Evolutionary conservation across 92 coral and sea anemone genomes (phyloP).

Genomic region (Bergia puertoricense): DNA sequence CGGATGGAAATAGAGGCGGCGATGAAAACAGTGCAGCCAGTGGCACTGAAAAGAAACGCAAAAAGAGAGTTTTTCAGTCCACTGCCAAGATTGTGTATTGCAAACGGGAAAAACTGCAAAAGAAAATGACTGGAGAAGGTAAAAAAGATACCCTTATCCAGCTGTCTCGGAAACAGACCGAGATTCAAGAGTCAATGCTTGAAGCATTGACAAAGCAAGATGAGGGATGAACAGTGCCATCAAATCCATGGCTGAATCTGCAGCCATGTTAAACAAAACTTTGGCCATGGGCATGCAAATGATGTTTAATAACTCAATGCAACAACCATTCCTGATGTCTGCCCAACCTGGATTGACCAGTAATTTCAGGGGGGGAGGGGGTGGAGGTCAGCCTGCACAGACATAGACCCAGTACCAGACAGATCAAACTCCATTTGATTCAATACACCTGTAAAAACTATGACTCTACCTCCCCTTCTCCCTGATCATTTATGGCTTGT

Average conservation of each 20-base stretch:
- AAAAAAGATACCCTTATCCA: slow-evolving; percentile 39
- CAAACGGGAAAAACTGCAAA: slow-evolving; percentile 41
- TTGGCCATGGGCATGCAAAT: slow-evolving; percentile 49
- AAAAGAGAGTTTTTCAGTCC: slow-evolving; percentile 5
- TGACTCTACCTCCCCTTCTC: no score
- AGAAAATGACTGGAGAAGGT: slow-evolving; percentile 30
- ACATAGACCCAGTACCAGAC: no score
- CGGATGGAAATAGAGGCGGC: background rate
- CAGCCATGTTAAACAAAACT: slow-evolving; percentile 42
- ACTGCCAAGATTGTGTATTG: slow-evolving; percentile 14
- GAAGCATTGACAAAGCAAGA: slow-evolving; percentile 49
- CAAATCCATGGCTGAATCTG: slow-evolving; percentile 52
- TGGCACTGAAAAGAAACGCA: background rate
- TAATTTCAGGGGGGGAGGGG: no score
- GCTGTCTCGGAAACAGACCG: slow-evolving; percentile 41
- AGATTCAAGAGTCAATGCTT: slow-evolving; percentile 45
- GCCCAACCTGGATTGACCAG: slow-evolving; percentile 21
- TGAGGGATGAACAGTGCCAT: slow-evolving; percentile 54
- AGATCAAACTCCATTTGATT: no score
- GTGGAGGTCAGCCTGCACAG: no score
- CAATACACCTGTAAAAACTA: no score
- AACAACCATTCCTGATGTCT: slow-evolving; percentile 26
- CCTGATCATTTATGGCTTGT: no score
- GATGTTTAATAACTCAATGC: slow-evolving; percentile 40
- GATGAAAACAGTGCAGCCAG: slow-evolving; percentile 5